phyloP scores from a whole-genome alignment of 1,140 invertebrate genomes.

The Diabrotica undecimpunctata region DNA sequence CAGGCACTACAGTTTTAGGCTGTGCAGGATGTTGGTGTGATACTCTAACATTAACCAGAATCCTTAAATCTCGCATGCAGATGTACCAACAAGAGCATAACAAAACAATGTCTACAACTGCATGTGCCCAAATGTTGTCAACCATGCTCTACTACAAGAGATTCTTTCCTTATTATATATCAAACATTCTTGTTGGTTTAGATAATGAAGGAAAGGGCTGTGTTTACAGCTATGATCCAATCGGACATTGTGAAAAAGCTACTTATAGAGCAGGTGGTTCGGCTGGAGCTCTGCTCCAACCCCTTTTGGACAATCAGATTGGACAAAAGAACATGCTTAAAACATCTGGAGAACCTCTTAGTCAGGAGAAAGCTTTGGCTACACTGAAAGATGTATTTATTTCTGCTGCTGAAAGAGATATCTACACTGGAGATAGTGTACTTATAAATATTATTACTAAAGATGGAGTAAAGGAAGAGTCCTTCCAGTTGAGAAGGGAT shows the following conservation, averaged over 20 bases:
- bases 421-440: slow-evolving; percentile 92
- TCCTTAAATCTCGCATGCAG: slow-evolving; percentile 83
- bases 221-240: slow-evolving; percentile 94
- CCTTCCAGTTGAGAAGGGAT: slow-evolving; percentile 74
- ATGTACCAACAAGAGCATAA: slow-evolving; percentile 96
- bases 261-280: slow-evolving; percentile 82
- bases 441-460: slow-evolving; percentile 87
- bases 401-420: slow-evolving; percentile 95
- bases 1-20: slow-evolving; percentile 80
- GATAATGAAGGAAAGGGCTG: slow-evolving; percentile 86
- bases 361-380: slow-evolving; percentile 74
- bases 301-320: slow-evolving; percentile 86
- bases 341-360: slow-evolving; percentile 61
- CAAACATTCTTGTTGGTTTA: slow-evolving; percentile 89
- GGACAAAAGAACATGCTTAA: slow-evolving; percentile 80
- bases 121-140: slow-evolving; percentile 92
- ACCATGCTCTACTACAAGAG: slow-evolving; percentile 94
- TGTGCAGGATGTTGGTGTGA: slow-evolving; percentile 96
- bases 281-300: slow-evolving; percentile 74
- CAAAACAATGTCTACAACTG: slow-evolving; percentile 87
- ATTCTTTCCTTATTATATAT: slow-evolving; percentile 98
- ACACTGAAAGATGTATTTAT: slow-evolving; percentile 95
- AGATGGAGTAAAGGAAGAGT: slow-evolving; percentile 73
- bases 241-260: slow-evolving; percentile 85
- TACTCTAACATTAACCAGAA: slow-evolving; percentile 84